Percentiles rank a stretch among this genome's conserved stretches.
These are phyloP conservation scores for Napeogenes inachia DNA, from an alignment of 2,888 invertebrate genomes.

Conservation along the genomic window DNA sequence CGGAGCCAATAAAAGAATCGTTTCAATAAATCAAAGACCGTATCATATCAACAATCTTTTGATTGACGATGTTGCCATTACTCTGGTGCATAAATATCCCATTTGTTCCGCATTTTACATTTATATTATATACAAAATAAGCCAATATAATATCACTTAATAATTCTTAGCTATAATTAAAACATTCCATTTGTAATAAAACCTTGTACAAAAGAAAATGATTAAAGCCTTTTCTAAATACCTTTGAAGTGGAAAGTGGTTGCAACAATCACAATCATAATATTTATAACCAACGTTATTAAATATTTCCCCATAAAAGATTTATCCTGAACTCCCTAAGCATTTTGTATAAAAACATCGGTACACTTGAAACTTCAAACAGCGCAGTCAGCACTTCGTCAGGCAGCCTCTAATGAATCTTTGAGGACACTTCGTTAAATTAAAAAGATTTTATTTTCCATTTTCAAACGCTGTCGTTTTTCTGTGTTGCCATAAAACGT, in stretches of 20 bases:
- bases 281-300: conserved; percentile 13
- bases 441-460: conserved; percentile 33
- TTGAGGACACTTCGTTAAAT: conserved; percentile 33
- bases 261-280: conserved; percentile 5
- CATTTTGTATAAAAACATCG: conserved; percentile 29
- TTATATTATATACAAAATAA: too few species aligned
- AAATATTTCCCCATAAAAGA: conserved; percentile 26
- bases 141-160: too few species aligned
- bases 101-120: conserved; percentile 48
- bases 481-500: conserved; percentile 27
- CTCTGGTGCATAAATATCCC: conserved; percentile 57
- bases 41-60: conserved; percentile 54
- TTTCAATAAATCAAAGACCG: conserved; percentile 32
- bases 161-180: too few species aligned
- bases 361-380: conserved; percentile 31
- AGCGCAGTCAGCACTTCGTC: conserved; percentile 29
- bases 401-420: conserved; percentile 31
- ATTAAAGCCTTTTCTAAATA: conserved; percentile 12
- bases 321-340: conserved; percentile 19
- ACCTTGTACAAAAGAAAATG: conserved; percentile 5
- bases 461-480: conserved; percentile 28
- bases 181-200: neutral
- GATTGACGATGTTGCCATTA: conserved; percentile 62
- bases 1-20: conserved; percentile 35
- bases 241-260: conserved; percentile 6